Conservation (phyloP, 1,140 invertebrate species). For the Rhagoletis zephyria region DNA sequence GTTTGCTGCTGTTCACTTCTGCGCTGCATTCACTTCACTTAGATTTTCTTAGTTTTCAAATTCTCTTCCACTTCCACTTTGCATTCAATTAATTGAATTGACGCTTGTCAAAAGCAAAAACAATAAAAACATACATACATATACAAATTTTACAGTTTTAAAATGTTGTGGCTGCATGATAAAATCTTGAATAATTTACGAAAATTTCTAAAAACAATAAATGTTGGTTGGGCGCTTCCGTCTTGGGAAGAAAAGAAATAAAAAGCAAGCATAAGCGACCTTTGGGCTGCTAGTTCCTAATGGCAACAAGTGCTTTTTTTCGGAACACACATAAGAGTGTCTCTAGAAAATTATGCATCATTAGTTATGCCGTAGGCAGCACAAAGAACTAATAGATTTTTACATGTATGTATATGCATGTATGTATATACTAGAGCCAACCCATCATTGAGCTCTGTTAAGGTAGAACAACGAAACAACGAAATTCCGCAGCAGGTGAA, state of each 20-base stretch:
- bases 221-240: conserved; percentile 29
- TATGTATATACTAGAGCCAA: too few relatives aligned
- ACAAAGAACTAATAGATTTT: too few relatives aligned
- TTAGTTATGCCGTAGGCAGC: neutral
- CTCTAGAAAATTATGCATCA: neutral
- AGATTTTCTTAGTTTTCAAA: conserved; percentile 35
- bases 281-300: neutral
- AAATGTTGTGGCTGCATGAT: conserved; percentile 7
- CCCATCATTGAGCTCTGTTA: too few relatives aligned
- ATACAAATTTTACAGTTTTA: conserved; percentile 7
- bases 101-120: conserved; percentile 37
- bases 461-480: too few relatives aligned
- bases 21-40: neutral
- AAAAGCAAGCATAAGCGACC: neutral
- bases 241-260: neutral
- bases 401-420: too few relatives aligned
- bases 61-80: conserved; percentile 51
- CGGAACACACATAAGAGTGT: neutral
- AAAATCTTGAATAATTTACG: conserved; percentile 26
- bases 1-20: conserved; percentile 25
- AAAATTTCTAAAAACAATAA: conserved; percentile 42
- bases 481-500: too few relatives aligned
- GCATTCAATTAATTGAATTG: conserved; percentile 48
- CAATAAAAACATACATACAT: neutral
- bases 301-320: conserved; percentile 22